Base-by-base conservation (phyloP, 2,113 vertebrate species). In the Castor canadensis region DNA sequence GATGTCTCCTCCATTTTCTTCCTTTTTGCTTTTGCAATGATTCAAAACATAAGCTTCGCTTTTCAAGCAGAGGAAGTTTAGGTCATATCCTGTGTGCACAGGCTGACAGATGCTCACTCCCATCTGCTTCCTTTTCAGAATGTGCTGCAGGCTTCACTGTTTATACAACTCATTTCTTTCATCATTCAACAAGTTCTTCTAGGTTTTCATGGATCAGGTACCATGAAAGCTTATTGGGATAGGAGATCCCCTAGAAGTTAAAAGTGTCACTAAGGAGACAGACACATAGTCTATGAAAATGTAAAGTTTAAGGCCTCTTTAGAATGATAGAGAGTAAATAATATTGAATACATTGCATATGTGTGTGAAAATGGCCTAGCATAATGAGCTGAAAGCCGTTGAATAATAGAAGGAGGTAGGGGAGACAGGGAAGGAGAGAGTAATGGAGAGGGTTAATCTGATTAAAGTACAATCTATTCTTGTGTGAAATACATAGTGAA, bases 31-130 rank as follows among this genome's bases (percentile, higher is more conserved):
- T 58, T 64, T 84, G 45, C 35, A 26, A 28, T 5, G 22, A 52
- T 69, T 91, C 67, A 89, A 79, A 86, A 26, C 7, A 4, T 5
- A 43, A 93, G 52, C 80, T 24, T 56, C 9, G 12, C 84, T 85
- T 62, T 62, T 40, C 10, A 28, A 64, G 81, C 26, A 32, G 62
- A 95, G 95, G 66, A 94, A 95, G 82, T 75, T 54, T 47, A 58
- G 71, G 64, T 95, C 93, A 84, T 26, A 92, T 93, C 91, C 91
- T 96, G 84, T 84, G 60, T 72, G 71, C 58, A 22, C 35, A 5
- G 35, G 52, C 67, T 56, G 69, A 58, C 91, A 82, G 89, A 58
- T 38, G 45, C 52, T 76, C 9, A 0, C 38, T 94, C 66, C 93
- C 43, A 35, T 84, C 45, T 52, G 79, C 45, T 22, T 13, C 5